Base-by-base conservation (phyloP, 37 sponge, comb jelly and placozoan genomes). In the Halichondria panicea region DNA sequence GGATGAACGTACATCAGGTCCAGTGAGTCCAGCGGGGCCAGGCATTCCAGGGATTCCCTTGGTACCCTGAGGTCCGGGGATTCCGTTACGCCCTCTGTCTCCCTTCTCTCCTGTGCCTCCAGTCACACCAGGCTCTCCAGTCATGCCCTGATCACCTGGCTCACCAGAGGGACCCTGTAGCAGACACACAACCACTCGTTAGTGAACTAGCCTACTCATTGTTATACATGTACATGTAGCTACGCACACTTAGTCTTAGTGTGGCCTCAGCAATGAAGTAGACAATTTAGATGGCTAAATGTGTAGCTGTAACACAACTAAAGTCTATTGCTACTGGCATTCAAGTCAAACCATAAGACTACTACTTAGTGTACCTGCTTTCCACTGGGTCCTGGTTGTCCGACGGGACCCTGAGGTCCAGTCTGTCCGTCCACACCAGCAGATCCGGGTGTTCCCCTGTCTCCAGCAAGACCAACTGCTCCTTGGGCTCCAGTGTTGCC, bases 401-500 rank as follows among this genome's bases (percentile, higher is more conserved):
- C 81, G 6, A 33, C 11, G 31, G 71, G 70, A 38, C 81, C 72
- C 24, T 30, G 31, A 15, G 77, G 44, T 21, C 77, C 77, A 21
- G 33, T 68, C 3, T 38, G 79, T 67, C 79, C 79, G 18, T 12
- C 25, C 25, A 4, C 46, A 19, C 81, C 81, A 32, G 72, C 36
- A 4, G 66, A 2, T 55, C 80, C 80, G 11, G 61, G 71, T 32
- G 34, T 3, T 45, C 84, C 84, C n/a, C 36, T 75, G 1, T 36
- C 45, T 31, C 92, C 92, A 31, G 84, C 61, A 31, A 64, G 28
- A 0, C 93, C 93, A 24, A 62, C 58, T 37, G 65, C 84, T 27
- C 89, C 89, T 30, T 33, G 58, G 18, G 79, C 58, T 33, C 89
- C 89, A 46, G 60, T 65, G 43, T 76, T 63, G 0, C 89, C 89